Base-by-base conservation (phyloP, 2,113 vertebrate genomes). In the Bubalus kerabau region DNA sequence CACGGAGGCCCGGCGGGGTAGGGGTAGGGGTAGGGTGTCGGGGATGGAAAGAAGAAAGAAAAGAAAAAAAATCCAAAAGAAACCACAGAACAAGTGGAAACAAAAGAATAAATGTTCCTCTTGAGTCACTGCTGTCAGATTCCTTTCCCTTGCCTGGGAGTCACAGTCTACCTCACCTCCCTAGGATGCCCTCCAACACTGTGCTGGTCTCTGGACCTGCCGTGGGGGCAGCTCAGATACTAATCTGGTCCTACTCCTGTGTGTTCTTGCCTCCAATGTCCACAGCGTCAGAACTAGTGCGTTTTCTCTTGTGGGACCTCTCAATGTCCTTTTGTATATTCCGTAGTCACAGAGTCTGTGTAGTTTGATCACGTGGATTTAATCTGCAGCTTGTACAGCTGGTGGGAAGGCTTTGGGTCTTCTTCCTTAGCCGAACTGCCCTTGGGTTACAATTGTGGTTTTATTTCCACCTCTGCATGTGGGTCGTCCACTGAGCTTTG, bases 1-100 rank as follows among this genome's bases (percentile, higher is more conserved):
- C 32, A 5, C 1, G 0, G 32, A 67, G 64, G 32, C 32, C 64
- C 4, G 0, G 16, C 7, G 16, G 4, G 32, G 7, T 59, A 1
- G 32, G 14, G 30, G 15, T 67, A 1, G 8, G 2, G 62, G 32
- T 32, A 15, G 62, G 30, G 60, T 6, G 30, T n/a, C 2, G 16
- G 32, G 9, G n/a, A 2, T 71, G 64, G 9, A 36, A 21, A n/a
- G 19, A 36, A 36, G 64, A 71, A 71, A 21, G n/a, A 36, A 21
- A 36, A 21, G n/a, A 36, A 71, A 21, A 67, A 71, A 71, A 12
- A 36, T 36, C 19, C 9, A 36, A 71, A 23, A 71, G 17, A 36
- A 21, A 21, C 67, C 17, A 36, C 19, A 23, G 19, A 36, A 71
- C n/a, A 71, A 36, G n/a, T 71, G 21, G 8, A 40, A 71, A 71